Conservation (phyloP, 2,797 vertebrate species). For the Morelia viridis region DNA sequence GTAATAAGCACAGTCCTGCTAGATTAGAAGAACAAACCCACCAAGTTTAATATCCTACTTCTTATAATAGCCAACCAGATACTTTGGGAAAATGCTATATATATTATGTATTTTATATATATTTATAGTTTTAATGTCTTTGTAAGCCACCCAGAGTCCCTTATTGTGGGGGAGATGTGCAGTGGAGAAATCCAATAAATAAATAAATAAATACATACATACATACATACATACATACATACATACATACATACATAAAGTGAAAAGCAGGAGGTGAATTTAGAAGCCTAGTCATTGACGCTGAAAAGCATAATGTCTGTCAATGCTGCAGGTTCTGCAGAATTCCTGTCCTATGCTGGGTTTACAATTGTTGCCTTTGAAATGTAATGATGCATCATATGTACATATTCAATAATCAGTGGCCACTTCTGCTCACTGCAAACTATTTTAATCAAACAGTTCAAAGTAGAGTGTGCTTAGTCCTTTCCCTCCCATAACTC, state of each 20-base stretch:
- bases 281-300: neutral
- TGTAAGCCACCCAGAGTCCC: too few relatives aligned
- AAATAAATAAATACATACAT: too few relatives aligned
- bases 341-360: neutral
- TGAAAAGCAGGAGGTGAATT: neutral
- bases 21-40: neutral
- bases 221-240: rapidly evolving
- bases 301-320: too few relatives aligned
- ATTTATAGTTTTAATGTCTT: too few relatives aligned
- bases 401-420: too few relatives aligned
- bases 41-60: neutral
- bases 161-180: too few relatives aligned
- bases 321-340: neutral
- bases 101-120: too few relatives aligned
- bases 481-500: neutral
- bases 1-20: neutral
- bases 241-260: rapidly evolving
- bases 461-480: neutral
- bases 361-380: too few relatives aligned
- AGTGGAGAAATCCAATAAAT: too few relatives aligned
- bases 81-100: neutral
- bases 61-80: neutral
- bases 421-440: neutral
- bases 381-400: too few relatives aligned
- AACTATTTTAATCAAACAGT: too few relatives aligned